Evolutionary conservation across 2,797 vertebrate genomes (phyloP).

Genomic region (Phalanger gymnotis): DNA sequence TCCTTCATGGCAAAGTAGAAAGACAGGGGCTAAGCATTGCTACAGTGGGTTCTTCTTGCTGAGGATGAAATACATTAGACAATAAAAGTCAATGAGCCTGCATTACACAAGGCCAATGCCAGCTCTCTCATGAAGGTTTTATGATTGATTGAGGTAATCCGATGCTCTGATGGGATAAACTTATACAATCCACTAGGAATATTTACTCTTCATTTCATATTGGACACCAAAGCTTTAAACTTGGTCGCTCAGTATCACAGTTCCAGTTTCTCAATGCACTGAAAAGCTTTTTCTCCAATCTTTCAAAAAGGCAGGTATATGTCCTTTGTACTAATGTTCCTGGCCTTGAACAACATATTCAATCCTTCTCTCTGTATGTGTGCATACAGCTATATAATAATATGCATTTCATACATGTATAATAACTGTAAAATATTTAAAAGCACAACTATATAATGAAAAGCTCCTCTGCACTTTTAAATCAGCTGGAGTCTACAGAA

Average conservation of each 20-base stretch:
- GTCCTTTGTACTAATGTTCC: not conserved
- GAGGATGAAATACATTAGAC: constrained; percentile 72
- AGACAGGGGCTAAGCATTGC: constrained; percentile 25
- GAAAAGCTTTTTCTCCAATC: not conserved
- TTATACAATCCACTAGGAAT: constrained; percentile 66
- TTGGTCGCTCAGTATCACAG: constrained; percentile 68
- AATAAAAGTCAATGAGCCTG: constrained; percentile 77
- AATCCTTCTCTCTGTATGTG: not conserved
- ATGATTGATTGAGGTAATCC: constrained; percentile 76
- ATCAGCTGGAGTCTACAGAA: constrained; percentile 58
- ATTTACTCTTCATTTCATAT: constrained; percentile 78
- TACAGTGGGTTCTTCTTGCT: constrained; percentile 52
- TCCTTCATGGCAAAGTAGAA: constrained; percentile 37
- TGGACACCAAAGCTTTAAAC: constrained; percentile 75
- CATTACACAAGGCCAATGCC: constrained; percentile 46
- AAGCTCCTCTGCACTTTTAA: constrained; percentile 16
- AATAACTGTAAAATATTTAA: not conserved
- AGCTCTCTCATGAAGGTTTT: constrained; percentile 44
- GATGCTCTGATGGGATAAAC: constrained; percentile 68
- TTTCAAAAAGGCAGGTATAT: not conserved
- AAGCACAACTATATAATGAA: constrained; percentile 25
- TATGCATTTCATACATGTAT: rapidly evolving
- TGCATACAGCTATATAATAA: not conserved
- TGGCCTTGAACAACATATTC: constrained; percentile 1
- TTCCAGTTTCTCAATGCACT: constrained; percentile 68